A percentile compares a stretch with the other conserved stretches of the same genome.
Conservation (phyloP, 2,797 vertebrate species). For the Graptemys geographica region DNA sequence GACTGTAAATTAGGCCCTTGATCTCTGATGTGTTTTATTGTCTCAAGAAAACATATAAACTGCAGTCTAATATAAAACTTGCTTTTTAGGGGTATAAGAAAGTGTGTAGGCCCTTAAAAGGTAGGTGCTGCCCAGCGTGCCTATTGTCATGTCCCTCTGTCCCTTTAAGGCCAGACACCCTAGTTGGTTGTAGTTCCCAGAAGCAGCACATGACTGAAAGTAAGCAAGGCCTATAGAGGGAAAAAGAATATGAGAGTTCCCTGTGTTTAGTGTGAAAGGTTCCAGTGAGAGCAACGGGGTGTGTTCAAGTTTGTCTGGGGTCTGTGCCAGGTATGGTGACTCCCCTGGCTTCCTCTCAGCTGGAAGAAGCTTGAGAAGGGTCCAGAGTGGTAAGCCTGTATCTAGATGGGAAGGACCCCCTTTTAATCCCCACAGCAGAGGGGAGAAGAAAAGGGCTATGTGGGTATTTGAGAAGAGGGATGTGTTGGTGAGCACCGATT, state of each 20-base stretch:
- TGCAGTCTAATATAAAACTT: not conserved
- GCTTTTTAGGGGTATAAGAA: not conserved
- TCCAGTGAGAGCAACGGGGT: not conserved
- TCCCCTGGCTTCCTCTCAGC: not conserved
- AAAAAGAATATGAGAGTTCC: not conserved
- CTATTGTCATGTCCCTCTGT: not conserved
- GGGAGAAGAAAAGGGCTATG: not conserved
- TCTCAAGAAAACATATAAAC: not conserved
- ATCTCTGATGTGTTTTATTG: not conserved
- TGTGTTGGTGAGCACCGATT: not conserved
- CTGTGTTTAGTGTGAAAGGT: not conserved
- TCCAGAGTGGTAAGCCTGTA: rapidly evolving
- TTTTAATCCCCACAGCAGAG: not conserved
- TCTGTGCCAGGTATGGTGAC: not conserved
- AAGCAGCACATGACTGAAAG: not conserved
- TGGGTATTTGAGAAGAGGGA: rapidly evolving
- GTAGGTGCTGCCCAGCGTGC: not conserved
- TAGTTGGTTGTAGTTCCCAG: not conserved
- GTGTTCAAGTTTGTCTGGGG: not conserved
- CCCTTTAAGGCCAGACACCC: rapidly evolving
- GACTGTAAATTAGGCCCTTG: not conserved
- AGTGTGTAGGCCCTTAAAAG: not conserved
- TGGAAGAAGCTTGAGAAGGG: not conserved
- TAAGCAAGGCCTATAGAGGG: not conserved
- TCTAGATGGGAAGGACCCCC: not conserved